Conservation (phyloP, 2,113 vertebrate species). For the Crypturellus undulatus region DNA sequence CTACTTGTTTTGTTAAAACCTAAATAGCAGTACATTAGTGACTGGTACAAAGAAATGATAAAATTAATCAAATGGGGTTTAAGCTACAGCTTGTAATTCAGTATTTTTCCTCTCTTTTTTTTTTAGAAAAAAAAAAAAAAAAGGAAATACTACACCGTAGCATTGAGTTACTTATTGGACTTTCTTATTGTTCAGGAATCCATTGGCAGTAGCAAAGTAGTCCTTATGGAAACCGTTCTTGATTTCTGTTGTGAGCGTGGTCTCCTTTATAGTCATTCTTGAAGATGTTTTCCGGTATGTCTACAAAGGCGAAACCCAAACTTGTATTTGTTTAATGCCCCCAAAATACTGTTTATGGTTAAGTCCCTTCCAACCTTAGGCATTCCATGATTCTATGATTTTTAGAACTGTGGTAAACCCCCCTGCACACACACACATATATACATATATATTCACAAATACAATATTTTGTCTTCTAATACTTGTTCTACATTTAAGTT, state of each 20-base stretch:
- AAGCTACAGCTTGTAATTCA: conserved; percentile 69
- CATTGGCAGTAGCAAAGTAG: conserved; percentile 72
- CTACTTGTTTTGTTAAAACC: conserved; percentile 63
- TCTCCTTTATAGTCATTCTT: conserved; percentile 61
- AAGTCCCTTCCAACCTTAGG: background rate
- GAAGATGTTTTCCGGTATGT: conserved; percentile 81
- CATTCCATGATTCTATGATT: too few species aligned
- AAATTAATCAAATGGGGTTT: conserved; percentile 60
- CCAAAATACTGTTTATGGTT: background rate
- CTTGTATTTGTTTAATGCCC: background rate
- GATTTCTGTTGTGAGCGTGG: conserved; percentile 57
- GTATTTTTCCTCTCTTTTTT: conserved; percentile 35
- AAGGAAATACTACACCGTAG: background rate
- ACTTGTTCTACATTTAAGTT: background rate
- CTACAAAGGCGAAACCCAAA: conserved; percentile 61
- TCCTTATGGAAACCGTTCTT: conserved; percentile 84
- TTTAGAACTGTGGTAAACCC: background rate
- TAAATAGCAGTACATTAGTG: conserved; percentile 67
- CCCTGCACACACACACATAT: background rate
- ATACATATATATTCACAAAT: background rate
- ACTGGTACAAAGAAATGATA: conserved; percentile 69
- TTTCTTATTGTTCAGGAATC: conserved; percentile 78
- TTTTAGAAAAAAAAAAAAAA: conserved; percentile 1
- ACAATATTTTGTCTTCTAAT: background rate
- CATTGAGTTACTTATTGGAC: conserved; percentile 68